These are phyloP conservation scores for Rissa tridactyla DNA, from an alignment of 2,113 vertebrate species.

Conservation along the genomic window DNA sequence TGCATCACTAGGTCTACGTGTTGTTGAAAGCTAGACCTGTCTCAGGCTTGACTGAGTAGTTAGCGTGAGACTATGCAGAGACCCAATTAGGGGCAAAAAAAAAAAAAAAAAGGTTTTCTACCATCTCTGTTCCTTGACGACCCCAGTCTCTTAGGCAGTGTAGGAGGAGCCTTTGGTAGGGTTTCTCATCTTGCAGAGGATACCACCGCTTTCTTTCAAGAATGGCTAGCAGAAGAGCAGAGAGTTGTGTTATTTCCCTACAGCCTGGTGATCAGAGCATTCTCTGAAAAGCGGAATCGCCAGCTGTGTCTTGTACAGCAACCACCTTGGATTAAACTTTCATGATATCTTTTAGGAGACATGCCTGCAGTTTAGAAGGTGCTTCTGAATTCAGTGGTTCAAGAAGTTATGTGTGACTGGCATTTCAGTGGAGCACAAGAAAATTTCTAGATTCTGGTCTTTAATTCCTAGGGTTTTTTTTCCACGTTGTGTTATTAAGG, in stretches of 20 bases:
- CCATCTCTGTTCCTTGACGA: not conserved
- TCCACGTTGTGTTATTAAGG: not conserved
- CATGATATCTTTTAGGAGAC: not conserved
- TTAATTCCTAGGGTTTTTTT: rapidly evolving
- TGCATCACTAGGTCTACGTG: not conserved
- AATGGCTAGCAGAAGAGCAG: not conserved
- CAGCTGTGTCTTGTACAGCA: not conserved
- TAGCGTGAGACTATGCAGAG: not conserved
- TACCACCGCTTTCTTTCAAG: not conserved
- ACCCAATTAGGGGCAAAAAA: rapidly evolving
- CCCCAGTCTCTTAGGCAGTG: not conserved
- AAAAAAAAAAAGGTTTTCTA: not conserved
- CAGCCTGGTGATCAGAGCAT: not conserved
- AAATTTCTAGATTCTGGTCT: not conserved
- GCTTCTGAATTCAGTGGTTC: not conserved
- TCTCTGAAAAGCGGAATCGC: not conserved
- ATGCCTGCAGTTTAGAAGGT: not conserved
- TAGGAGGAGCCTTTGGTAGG: not conserved
- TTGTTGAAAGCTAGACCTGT: not conserved
- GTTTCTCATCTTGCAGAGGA: not conserved
- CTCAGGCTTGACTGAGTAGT: not conserved
- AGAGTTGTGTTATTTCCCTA: not conserved
- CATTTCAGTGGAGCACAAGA: not conserved
- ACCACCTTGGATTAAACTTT: not conserved
- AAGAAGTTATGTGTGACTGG: not conserved